A percentile compares a stretch with the other conserved stretches of the same genome.
Evolutionary conservation across 1,140 invertebrate species (phyloP).

Genomic region (Sitobion miscanthi): DNA sequence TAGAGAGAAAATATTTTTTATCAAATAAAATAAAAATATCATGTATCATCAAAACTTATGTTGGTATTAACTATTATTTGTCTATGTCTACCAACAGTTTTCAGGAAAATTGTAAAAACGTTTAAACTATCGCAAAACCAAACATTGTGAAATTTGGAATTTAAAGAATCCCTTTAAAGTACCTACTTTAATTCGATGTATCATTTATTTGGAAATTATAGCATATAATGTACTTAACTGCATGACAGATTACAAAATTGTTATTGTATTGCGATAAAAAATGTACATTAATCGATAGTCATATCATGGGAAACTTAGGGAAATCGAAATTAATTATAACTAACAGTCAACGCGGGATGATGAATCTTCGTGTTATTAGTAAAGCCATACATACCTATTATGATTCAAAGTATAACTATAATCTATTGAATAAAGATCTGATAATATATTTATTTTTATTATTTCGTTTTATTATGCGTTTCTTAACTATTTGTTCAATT

Average conservation of each 20-base stretch:
- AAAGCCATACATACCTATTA: not conserved
- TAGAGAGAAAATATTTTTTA: not conserved
- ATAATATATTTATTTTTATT: conserved; percentile 14
- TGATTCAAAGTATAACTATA: not conserved
- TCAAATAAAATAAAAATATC: not conserved
- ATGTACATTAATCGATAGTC: too few relatives aligned
- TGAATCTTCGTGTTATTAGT: not conserved
- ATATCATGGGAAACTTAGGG: too few relatives aligned
- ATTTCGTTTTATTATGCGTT: not conserved
- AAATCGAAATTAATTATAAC: not conserved
- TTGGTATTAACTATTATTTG: not conserved
- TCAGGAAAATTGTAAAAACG: not conserved
- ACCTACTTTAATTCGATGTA: too few relatives aligned
- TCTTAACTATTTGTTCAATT: not conserved
- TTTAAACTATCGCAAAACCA: not conserved
- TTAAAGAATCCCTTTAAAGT: too few relatives aligned
- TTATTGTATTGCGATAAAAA: too few relatives aligned
- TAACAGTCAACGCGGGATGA: not conserved
- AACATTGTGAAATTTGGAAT: not conserved
- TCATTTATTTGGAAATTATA: too few relatives aligned
- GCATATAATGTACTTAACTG: too few relatives aligned
- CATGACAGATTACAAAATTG: too few relatives aligned
- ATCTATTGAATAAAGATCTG: not conserved
- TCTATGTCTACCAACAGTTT: not conserved
- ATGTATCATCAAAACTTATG: not conserved